Percentiles rank a stretch among this genome's conserved stretches.
Evolutionary conservation across 2,888 invertebrate species (phyloP).

Genomic region (Plemyria rubiginata): DNA sequence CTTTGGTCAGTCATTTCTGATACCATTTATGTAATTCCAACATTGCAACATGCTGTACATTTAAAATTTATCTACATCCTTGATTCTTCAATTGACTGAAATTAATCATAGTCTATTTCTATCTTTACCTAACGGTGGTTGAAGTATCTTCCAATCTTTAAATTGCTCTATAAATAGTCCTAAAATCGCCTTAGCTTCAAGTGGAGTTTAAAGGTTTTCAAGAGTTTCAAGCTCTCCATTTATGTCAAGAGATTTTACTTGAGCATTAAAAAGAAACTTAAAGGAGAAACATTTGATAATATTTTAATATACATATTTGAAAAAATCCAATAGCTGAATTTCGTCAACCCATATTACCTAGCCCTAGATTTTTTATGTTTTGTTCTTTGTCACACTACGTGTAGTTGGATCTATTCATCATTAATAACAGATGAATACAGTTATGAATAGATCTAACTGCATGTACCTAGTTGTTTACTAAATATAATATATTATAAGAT

Average conservation of each 20-base stretch:
- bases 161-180: slow-evolving; percentile 17
- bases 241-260: neutral
- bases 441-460: too few relatives aligned
- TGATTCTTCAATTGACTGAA: slow-evolving; percentile 13
- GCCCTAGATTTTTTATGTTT: too few relatives aligned
- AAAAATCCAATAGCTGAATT: too few relatives aligned
- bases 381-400: too few relatives aligned
- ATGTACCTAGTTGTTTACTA: too few relatives aligned
- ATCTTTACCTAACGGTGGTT: neutral
- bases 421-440: too few relatives aligned
- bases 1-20: slow-evolving; percentile 22
- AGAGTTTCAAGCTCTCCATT: slow-evolving; percentile 33
- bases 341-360: too few relatives aligned
- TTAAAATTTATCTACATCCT: slow-evolving; percentile 11
- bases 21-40: slow-evolving; percentile 11
- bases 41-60: slow-evolving; percentile 7
- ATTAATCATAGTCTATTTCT: slow-evolving; percentile 10
- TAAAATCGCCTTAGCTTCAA: slow-evolving; percentile 30
- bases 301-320: too few relatives aligned
- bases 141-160: slow-evolving; percentile 1
- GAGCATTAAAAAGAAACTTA: neutral
- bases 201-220: slow-evolving; percentile 30
- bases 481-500: too few relatives aligned
- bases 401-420: too few relatives aligned
- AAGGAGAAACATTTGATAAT: slow-evolving; percentile 25